Evolutionary conservation across 2,797 vertebrate genomes (phyloP), one percentile per base, ranked within the genome.

Genomic region (Eurystomus glaucurus): DNA sequence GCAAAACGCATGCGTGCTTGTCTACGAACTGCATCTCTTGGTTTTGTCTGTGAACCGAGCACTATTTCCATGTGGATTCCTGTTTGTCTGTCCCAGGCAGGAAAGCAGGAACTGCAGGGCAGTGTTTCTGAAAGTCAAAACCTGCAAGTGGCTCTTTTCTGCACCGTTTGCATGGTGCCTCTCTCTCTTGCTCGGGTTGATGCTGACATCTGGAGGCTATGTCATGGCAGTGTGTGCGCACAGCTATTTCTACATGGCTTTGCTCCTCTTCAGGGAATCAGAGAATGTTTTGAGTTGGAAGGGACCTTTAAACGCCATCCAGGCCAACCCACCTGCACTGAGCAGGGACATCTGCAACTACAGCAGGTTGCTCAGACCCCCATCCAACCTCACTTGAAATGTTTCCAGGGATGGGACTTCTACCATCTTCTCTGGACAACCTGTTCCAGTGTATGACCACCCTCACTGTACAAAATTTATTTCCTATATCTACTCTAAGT

Each of bases 171-270:
- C 2, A 11, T 37, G 8, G 39, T 46, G 25, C 25, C 16, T 43
- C 14, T 70, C 33, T 94, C 60, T n/a, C 33, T 97, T 97, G 50
- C 45, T 83, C 72, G 92, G 92, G 95, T 96, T 93, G 89, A 89
- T 95, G 92, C 95, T 98, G 98, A 90, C 98, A 98, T 85, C 98
- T 98, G 89, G 88, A 96, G 98, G 97, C 76, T 57, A 1, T 5
- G 8, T 43, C 0, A 14, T 9, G 37, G 37, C 60, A 95, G 51
- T 55, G 92, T 91, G 58, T 3, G 8, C 11, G 74, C 78, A 60
- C 64, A 29, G 33, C 11, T 61, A 26, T 22, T 70, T 45, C 41
- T 33, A 20, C 14, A 1, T 5, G 33, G 29, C 15, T 41, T 52
- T 68, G 68, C 57, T 84, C 62, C 2, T 26, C 29, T 35, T 50